Conservation (phyloP, 2,113 vertebrate species). For the Nibea coibor region DNA sequence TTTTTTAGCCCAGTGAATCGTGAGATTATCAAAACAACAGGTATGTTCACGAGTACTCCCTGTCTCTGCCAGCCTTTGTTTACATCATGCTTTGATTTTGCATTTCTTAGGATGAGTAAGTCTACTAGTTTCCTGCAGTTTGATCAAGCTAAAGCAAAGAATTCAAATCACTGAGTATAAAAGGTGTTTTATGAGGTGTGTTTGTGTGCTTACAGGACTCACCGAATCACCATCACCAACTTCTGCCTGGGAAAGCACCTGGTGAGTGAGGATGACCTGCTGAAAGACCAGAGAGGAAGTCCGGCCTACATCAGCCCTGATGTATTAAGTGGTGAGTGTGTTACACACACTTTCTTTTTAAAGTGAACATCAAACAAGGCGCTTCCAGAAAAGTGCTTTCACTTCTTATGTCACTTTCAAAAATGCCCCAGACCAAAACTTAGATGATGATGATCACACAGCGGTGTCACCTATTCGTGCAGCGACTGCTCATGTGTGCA, state of each 20-base stretch:
- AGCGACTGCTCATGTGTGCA: background rate
- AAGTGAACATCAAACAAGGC: too few relatives aligned
- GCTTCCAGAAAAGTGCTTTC: background rate
- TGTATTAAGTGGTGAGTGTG: conserved; percentile 92
- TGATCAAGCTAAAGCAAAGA: conserved; percentile 1
- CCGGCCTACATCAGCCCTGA: conserved; percentile 99
- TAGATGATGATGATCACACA: background rate
- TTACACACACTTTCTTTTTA: background rate
- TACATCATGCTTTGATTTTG: conserved; percentile 3
- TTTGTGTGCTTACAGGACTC: conserved; percentile 85
- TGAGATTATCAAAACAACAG: conserved; percentile 21
- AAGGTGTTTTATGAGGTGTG: background rate
- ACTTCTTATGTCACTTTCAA: background rate
- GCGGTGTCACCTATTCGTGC: conserved; percentile 17
- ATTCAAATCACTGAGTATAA: background rate
- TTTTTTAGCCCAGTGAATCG: conserved; percentile 7
- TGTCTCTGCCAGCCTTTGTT: background rate
- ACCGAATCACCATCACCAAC: conserved; percentile 98
- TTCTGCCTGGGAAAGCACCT: conserved; percentile 99
- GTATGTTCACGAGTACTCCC: background rate
- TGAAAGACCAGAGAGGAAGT: conserved; percentile 99
- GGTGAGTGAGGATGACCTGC: conserved; percentile 96
- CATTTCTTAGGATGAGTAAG: conserved; percentile 8
- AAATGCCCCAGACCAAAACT: background rate
- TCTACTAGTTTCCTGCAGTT: background rate